A percentile compares a stretch with the other conserved stretches of the same genome.
phyloP scores from a whole-genome alignment of 1,140 invertebrate genomes.

The Ctenoplectra terminalis region DNA sequence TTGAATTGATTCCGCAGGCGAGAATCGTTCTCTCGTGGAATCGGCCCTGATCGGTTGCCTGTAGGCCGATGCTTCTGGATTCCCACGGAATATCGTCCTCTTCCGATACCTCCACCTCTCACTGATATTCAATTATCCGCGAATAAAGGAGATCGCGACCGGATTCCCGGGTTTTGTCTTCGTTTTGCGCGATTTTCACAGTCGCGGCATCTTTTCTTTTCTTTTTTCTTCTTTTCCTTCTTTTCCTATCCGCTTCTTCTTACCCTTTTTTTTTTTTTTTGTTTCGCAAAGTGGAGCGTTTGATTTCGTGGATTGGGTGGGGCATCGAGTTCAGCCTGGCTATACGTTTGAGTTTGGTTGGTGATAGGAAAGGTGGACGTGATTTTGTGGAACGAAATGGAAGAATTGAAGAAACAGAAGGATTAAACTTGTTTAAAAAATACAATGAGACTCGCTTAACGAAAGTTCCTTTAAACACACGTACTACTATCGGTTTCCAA shows the following conservation, averaged over 20 bases:
- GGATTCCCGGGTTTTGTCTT: background rate
- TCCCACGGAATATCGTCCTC: constrained; percentile 45
- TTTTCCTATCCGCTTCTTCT: background rate
- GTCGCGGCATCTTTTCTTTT: no score
- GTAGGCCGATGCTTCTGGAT: constrained; percentile 28
- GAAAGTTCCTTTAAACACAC: no score
- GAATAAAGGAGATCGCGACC: background rate
- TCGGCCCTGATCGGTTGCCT: constrained; percentile 15
- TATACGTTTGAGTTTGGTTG: no score
- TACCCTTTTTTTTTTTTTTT: no score
- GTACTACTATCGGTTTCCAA: no score
- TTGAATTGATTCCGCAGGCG: constrained; percentile 46
- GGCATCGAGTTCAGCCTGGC: no score
- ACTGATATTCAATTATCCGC: constrained; percentile 59
- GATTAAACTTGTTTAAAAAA: no score
- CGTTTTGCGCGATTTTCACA: background rate
- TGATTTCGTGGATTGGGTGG: no score
- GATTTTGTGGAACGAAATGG: no score
- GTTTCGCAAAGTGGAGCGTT: no score
- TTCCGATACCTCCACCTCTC: background rate
- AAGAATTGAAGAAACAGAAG: no score
- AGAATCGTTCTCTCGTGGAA: constrained; percentile 11
- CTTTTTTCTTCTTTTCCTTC: background rate
- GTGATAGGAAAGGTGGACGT: no score
- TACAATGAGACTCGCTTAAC: background rate